These are phyloP conservation scores for Tipula helvola DNA, from an alignment of 2,888 invertebrate species.

Conservation along the genomic window DNA sequence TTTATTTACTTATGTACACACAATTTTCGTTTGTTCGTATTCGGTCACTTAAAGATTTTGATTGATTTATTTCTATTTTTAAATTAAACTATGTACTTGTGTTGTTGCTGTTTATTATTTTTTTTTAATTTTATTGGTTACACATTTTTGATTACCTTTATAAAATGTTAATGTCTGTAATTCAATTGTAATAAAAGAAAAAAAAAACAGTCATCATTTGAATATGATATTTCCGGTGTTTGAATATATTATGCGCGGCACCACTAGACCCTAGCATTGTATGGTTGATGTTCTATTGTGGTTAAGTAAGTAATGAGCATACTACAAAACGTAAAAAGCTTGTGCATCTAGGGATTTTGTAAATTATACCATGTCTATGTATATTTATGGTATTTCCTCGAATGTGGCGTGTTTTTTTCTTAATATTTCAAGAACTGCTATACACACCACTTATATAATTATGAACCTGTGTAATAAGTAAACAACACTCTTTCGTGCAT, in stretches of 20 bases:
- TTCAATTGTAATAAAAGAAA: not conserved
- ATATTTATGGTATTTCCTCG: not conserved
- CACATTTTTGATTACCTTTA: not conserved
- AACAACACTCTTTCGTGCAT: not conserved
- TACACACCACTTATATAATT: not conserved
- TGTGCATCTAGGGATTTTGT: not conserved
- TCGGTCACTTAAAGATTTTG: not conserved
- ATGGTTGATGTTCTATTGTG: not conserved
- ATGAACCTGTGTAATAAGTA: not conserved
- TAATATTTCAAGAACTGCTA: not conserved
- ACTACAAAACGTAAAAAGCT: not conserved
- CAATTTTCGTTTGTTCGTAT: not conserved
- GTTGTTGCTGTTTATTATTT: not conserved
- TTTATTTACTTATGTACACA: not conserved
- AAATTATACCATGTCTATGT: not conserved
- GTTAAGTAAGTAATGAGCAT: not conserved
- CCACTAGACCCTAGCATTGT: not conserved
- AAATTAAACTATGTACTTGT: not conserved
- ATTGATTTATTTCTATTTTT: not conserved
- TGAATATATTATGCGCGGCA: not conserved
- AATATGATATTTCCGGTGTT: not conserved
- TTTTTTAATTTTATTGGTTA: not conserved
- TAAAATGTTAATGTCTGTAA: conserved; percentile 4
- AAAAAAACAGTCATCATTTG: not conserved
- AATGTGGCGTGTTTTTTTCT: not conserved